Evolutionary conservation across 2,113 vertebrate genomes (phyloP).

Genomic region (Cyanocitta stelleri): DNA sequence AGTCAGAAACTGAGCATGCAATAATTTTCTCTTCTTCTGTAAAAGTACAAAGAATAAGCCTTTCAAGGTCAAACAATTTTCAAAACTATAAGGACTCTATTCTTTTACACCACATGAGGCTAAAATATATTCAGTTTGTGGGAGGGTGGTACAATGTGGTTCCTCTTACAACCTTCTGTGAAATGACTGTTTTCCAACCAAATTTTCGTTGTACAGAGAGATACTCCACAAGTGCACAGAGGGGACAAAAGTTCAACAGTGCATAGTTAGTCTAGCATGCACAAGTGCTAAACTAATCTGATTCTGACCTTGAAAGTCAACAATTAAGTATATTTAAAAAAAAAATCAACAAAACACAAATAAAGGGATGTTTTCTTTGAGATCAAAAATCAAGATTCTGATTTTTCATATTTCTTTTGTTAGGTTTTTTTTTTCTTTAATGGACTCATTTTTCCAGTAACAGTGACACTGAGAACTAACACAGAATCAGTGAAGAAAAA

Average conservation of each 20-base stretch:
- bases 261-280: background rate
- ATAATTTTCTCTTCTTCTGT: slow-evolving; percentile 32
- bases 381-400: background rate
- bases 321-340: background rate
- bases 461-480: background rate
- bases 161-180: background rate
- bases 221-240: background rate
- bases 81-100: background rate
- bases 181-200: background rate
- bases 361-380: background rate
- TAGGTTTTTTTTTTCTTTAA: fast-evolving
- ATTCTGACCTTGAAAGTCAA: background rate
- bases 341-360: background rate
- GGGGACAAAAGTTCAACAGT: background rate
- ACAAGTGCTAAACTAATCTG: background rate
- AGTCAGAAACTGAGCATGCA: slow-evolving; percentile 38
- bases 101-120: background rate
- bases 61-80: slow-evolving; percentile 54
- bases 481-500: background rate
- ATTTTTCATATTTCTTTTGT: background rate
- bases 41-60: background rate
- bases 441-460: background rate
- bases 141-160: background rate
- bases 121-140: slow-evolving; percentile 11
- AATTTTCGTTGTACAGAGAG: background rate